phyloP scores from a whole-genome alignment of 2,797 vertebrate genomes.

The Microchirus variegatus region DNA sequence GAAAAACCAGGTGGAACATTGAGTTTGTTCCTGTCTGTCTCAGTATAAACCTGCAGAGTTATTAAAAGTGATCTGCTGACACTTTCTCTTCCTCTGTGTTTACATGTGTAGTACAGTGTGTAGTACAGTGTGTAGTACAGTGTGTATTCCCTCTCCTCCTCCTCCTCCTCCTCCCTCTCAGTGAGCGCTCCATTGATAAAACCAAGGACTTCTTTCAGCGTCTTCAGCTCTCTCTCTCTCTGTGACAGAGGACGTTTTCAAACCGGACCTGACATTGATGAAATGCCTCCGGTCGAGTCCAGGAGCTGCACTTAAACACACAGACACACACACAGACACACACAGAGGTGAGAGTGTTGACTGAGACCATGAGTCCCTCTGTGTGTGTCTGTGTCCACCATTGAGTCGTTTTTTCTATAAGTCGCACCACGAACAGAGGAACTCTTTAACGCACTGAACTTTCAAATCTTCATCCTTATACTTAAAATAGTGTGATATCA shows the following conservation, averaged over 20 bases:
- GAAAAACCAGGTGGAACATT: too few relatives aligned
- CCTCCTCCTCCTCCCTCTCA: slow-evolving; percentile 10
- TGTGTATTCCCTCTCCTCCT: slow-evolving; percentile 6
- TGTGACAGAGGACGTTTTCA: slow-evolving; percentile 67
- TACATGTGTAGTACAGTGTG: neutral
- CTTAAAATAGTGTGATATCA: too few relatives aligned
- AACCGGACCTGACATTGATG: slow-evolving; percentile 61
- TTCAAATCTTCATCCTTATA: too few relatives aligned
- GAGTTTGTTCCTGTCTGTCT: too few relatives aligned
- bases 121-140: neutral
- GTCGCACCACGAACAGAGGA: slow-evolving; percentile 41
- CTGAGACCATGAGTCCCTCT: slow-evolving; percentile 35
- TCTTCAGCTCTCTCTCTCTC: slow-evolving; percentile 48
- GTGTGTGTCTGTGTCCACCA: slow-evolving; percentile 39
- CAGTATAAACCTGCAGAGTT: too few relatives aligned
- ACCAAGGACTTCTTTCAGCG: slow-evolving; percentile 62
- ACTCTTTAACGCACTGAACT: too few relatives aligned
- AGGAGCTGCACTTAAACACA: slow-evolving; percentile 59
- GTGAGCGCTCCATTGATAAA: slow-evolving; percentile 40
- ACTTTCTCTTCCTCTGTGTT: neutral
- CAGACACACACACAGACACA: too few relatives aligned
- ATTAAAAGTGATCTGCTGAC: too few relatives aligned
- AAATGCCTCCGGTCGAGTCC: slow-evolving; percentile 58
- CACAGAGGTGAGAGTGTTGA: slow-evolving; percentile 66
- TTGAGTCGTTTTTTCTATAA: slow-evolving; percentile 39